phyloP scores from a whole-genome alignment of 30 jellyfish, hydroid and myxozoan genomes.

The Morbakka virulenta region DNA sequence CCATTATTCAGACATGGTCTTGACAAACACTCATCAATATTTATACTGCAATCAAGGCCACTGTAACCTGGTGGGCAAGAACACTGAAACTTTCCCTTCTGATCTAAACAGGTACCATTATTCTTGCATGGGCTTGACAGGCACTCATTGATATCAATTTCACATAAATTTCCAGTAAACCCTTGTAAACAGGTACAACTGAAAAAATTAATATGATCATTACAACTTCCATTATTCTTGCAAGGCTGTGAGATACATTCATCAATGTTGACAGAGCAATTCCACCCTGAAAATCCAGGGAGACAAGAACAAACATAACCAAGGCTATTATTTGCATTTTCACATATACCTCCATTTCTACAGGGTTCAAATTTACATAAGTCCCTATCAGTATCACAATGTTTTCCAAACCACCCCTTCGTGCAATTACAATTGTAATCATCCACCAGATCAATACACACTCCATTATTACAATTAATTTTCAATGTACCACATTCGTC shows the following conservation, averaged over 20 bases:
- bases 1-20: slow-evolving; percentile 73
- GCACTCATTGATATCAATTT: slow-evolving; percentile 55
- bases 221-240: slow-evolving; percentile 56
- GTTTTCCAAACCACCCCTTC: slow-evolving; percentile 44
- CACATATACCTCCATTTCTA: slow-evolving; percentile 48
- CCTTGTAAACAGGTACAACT: slow-evolving; percentile 64
- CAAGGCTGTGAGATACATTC: slow-evolving; percentile 73
- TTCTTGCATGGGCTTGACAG: slow-evolving; percentile 59
- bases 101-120: slow-evolving; percentile 57
- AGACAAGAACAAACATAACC: slow-evolving; percentile 52
- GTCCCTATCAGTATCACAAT: slow-evolving; percentile 40
- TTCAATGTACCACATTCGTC: slow-evolving; percentile 44
- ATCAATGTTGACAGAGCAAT: slow-evolving; percentile 45
- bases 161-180: slow-evolving; percentile 59
- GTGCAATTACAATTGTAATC: slow-evolving; percentile 70
- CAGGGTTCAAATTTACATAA: slow-evolving; percentile 57
- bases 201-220: slow-evolving; percentile 45
- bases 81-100: slow-evolving; percentile 23
- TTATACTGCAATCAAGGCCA: slow-evolving; percentile 50
- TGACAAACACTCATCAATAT: slow-evolving; percentile 54
- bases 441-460: slow-evolving; percentile 49
- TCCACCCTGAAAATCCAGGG: slow-evolving; percentile 54
- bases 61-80: slow-evolving; percentile 49
- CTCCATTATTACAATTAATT: slow-evolving; percentile 71
- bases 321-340: slow-evolving; percentile 33